Conservation (phyloP, 2,113 vertebrate species). For the Lamprotornis superbus region DNA sequence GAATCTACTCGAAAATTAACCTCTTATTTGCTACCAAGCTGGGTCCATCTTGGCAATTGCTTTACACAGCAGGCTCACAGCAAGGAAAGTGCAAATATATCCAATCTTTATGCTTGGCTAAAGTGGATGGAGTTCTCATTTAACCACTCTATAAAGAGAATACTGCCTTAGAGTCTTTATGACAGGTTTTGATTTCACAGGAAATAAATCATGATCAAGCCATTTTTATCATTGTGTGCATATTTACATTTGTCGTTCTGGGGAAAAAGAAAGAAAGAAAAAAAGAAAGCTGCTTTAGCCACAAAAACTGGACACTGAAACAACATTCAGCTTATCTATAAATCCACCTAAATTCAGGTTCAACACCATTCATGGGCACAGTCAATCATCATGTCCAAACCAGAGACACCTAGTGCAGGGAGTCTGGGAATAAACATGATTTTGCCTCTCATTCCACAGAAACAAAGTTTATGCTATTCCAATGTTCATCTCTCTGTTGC, state of each 20-base stretch:
- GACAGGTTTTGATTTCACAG: neutral
- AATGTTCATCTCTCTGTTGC: neutral
- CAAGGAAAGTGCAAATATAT: neutral
- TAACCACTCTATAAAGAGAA: neutral
- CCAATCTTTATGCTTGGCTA: neutral
- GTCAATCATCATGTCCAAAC: neutral
- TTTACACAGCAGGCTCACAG: neutral
- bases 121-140: neutral
- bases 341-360: neutral
- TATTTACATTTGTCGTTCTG: neutral
- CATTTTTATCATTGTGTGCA: neutral
- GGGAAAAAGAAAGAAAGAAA: neutral
- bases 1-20: constrained; percentile 18
- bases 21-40: neutral
- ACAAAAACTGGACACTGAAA: neutral
- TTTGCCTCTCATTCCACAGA: neutral
- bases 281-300: neutral
- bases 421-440: neutral
- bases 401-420: neutral
- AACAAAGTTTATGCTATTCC: neutral
- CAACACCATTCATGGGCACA: neutral
- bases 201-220: neutral
- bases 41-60: neutral
- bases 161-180: neutral
- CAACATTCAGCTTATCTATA: neutral